These are phyloP conservation scores for Brachyalestes nurse DNA, from an alignment of 2,797 vertebrate genomes.

Conservation along the genomic window DNA sequence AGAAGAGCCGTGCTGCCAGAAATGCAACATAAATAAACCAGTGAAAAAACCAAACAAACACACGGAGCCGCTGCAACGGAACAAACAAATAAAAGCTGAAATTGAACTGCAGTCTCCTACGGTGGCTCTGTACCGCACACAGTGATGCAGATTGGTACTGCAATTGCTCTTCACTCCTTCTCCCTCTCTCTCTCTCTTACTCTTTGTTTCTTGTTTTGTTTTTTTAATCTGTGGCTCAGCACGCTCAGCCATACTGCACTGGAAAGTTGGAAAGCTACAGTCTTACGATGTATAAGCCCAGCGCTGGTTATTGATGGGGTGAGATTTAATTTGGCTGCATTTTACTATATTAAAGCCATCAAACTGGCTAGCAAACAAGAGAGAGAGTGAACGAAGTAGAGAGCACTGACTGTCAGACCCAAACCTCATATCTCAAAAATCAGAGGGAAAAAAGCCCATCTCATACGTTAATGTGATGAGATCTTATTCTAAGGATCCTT, in stretches of 20 bases:
- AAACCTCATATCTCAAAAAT: not conserved
- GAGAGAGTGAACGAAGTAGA: not conserved
- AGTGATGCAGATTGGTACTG: not conserved
- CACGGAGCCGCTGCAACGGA: conserved; percentile 59
- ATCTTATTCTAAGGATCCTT: too few relatives aligned
- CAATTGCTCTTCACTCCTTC: not conserved
- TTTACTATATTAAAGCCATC: conserved; percentile 44
- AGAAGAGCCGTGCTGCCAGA: conserved; percentile 59
- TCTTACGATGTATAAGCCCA: conserved; percentile 57
- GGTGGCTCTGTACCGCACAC: conserved; percentile 55
- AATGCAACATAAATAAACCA: conserved; percentile 72
- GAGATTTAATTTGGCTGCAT: conserved; percentile 60
- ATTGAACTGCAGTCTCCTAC: conserved; percentile 52
- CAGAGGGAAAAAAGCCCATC: not conserved
- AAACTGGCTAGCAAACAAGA: not conserved
- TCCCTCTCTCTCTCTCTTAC: conserved; percentile 1
- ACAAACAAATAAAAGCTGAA: conserved; percentile 66
- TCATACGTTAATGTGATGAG: too few relatives aligned
- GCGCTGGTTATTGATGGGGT: conserved; percentile 54
- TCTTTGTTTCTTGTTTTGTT: not conserved
- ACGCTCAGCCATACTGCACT: conserved; percentile 41
- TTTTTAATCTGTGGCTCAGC: conserved; percentile 43
- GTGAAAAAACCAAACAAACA: conserved; percentile 65
- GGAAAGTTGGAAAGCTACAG: conserved; percentile 60
- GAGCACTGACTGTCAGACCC: not conserved